Evolutionary conservation across 2,113 vertebrate species (phyloP).

Genomic region (Zapus hudsonius): DNA sequence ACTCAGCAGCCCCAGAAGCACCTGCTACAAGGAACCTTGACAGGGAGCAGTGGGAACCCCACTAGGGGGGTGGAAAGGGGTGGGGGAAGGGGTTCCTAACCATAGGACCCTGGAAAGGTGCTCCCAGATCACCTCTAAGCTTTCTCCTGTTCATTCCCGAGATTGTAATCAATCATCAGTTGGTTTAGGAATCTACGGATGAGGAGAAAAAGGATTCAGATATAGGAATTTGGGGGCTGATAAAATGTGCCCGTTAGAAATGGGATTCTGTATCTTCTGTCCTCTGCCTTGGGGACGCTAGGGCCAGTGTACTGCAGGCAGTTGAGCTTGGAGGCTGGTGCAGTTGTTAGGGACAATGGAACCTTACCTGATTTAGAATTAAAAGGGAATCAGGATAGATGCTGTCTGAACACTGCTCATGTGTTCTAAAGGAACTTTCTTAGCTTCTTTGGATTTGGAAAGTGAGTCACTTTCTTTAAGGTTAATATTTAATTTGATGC

Average conservation of each 20-base stretch:
- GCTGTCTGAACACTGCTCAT: not conserved
- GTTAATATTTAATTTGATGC: not conserved
- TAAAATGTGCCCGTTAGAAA: not conserved
- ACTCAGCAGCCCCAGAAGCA: not conserved
- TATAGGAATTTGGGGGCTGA: not conserved
- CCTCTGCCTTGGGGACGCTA: not conserved
- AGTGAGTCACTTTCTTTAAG: not conserved
- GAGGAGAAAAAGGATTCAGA: not conserved
- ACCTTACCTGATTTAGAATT: slow-evolving; percentile 34
- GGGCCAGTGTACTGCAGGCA: not conserved
- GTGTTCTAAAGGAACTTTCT: not conserved
- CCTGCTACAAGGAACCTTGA: not conserved
- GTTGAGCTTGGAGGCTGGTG: not conserved
- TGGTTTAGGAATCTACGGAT: not conserved
- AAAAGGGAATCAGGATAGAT: not conserved
- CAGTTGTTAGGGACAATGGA: not conserved
- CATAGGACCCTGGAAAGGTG: not conserved
- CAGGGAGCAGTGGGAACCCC: not conserved
- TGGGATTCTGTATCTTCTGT: not conserved
- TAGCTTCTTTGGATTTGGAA: not conserved
- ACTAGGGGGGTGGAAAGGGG: not conserved
- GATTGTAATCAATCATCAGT: not conserved
- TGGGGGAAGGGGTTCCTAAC: not conserved
- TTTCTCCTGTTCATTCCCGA: not conserved
- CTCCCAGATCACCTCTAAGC: not conserved